Conservation (phyloP, 1,140 invertebrate genomes). For the Drosophila watanabei region DNA sequence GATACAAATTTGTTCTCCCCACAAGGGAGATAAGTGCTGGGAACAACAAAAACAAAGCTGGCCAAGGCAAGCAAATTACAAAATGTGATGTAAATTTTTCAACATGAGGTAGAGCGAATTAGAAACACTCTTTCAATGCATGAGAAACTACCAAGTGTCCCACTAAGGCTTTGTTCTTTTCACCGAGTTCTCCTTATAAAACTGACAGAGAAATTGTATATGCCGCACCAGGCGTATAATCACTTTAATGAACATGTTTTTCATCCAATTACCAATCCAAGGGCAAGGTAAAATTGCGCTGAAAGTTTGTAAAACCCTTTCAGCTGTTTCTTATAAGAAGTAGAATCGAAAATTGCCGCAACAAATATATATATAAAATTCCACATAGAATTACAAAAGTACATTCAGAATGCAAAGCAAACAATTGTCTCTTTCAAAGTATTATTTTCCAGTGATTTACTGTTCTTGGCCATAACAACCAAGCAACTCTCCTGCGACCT, state of each 20-base stretch:
- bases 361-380: not conserved
- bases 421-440: not conserved
- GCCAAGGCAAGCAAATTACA: slow-evolving; percentile 47
- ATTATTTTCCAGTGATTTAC: slow-evolving; percentile 4
- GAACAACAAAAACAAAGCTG: slow-evolving; percentile 30
- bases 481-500: slow-evolving; percentile 17
- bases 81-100: slow-evolving; percentile 9
- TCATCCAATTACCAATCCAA: not conserved
- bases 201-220: not conserved
- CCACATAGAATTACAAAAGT: not conserved
- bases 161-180: not conserved
- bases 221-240: not conserved
- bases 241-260: slow-evolving; percentile 6
- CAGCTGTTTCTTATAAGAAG: not conserved
- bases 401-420: not conserved
- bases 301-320: not conserved
- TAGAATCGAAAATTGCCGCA: not conserved
- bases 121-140: not conserved
- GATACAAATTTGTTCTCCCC: slow-evolving; percentile 40
- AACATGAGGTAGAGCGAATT: not conserved
- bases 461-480: not conserved
- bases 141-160: not conserved
- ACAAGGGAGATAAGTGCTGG: slow-evolving; percentile 41
- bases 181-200: not conserved
- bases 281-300: too few relatives aligned